A percentile compares a stretch with the other conserved stretches of the same genome.
Conservation (phyloP, 2,797 vertebrate species). For the Sternotherus odoratus region DNA sequence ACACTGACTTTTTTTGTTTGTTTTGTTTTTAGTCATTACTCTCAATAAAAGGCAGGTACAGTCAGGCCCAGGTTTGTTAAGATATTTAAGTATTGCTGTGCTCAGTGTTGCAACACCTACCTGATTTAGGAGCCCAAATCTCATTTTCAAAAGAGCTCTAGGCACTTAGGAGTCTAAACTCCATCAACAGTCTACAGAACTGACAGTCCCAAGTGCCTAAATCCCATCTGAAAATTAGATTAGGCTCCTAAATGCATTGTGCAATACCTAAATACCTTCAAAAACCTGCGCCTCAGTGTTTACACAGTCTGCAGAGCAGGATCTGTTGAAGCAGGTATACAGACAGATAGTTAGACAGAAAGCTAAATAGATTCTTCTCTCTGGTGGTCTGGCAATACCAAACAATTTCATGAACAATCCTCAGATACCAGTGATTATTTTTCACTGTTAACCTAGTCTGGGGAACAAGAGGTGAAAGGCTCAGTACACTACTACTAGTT, state of each 20-base stretch:
- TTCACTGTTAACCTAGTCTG: neutral
- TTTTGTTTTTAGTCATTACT: neutral
- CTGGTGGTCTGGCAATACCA: neutral
- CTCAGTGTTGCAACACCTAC: neutral
- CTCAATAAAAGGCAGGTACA: neutral
- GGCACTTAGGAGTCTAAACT: neutral
- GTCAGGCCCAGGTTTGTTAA: neutral
- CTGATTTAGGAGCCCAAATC: neutral
- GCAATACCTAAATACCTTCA: neutral
- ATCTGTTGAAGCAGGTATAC: neutral
- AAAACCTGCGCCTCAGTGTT: neutral
- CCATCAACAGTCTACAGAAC: neutral
- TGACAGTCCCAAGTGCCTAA: neutral
- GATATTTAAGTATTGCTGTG: neutral
- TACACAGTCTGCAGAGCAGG: neutral
- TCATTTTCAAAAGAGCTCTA: neutral
- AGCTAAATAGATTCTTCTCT: neutral
- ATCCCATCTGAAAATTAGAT: neutral
- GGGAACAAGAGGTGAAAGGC: neutral
- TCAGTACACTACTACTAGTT: neutral
- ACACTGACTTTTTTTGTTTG: neutral
- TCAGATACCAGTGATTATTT: neutral
- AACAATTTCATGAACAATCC: neutral
- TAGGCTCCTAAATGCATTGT: neutral
- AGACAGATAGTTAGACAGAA: neutral